Base-by-base conservation (phyloP, 2,797 vertebrate species). In the Mormyrops boulengeri region DNA sequence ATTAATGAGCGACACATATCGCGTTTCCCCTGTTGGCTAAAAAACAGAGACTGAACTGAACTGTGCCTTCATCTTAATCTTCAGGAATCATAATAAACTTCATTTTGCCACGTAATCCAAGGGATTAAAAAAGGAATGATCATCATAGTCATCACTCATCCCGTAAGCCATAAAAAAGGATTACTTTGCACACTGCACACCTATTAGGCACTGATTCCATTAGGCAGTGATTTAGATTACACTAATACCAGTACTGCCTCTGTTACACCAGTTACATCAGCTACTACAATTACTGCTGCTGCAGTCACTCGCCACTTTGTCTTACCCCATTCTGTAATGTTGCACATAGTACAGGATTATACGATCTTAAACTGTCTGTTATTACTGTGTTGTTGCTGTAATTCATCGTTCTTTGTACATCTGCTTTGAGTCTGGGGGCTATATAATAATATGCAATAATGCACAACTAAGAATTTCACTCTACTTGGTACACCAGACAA, bases 61-160 rank as follows among this genome's bases (percentile, higher is more conserved):
- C n/a, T n/a, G n/a, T 17, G 47, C 12, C 50, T 86, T 30, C 84
- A 53, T 26, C 50, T 19, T 53, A 53, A 52, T 44, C 73, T 22
- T 8, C 49, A 14, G 50, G 50, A 86, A 53, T 86, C 50, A 26
- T 86, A 86, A 53, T 53, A 17, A 53, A 86, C 49, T 86, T 86
- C 26, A 30, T 30, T 80, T 86, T 86, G 22, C 84, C 47, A 52
- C 50, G 1, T 53, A 86, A 86, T 38, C 84, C 84, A 3, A 17
- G 47, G 84, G 84, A 86, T 60, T 86, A 52, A 53, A 86, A 86
- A 80, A 85, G 44, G 4, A 85, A 50, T 50, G 84, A 53, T 86
- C 22, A n/a, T n/a, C n/a, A n/a, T 7, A 53, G 84, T 86, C 50
- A 52, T 30, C 47, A 41, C 34, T 77, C 34, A 53, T 2, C 30